A percentile compares a stretch with the other conserved stretches of the same genome.
Conservation (phyloP, 2,797 vertebrate species). For the Eutrigla gurnardus region DNA sequence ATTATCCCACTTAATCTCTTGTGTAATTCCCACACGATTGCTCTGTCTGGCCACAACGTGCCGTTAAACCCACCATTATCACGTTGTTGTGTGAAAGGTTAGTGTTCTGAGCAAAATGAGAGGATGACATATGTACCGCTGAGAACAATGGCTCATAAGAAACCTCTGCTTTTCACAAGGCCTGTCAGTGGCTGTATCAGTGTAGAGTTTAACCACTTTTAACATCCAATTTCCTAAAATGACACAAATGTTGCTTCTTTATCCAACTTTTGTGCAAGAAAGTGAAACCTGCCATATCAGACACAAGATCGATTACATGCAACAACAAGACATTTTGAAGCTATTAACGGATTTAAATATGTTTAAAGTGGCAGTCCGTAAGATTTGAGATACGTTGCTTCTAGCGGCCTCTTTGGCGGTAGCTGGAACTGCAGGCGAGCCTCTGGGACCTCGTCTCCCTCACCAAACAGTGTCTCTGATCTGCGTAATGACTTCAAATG, state of each 20-base stretch:
- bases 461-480: too few relatives aligned
- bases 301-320: too few relatives aligned
- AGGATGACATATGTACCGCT: conserved; percentile 51
- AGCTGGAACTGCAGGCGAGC: too few relatives aligned
- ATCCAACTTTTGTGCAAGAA: neutral
- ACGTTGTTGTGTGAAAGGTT: conserved; percentile 65
- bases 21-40: conserved; percentile 52
- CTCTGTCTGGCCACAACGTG: conserved; percentile 38
- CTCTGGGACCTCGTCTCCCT: too few relatives aligned
- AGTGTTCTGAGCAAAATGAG: conserved; percentile 75
- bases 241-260: neutral
- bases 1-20: conserved; percentile 69
- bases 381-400: too few relatives aligned
- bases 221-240: neutral
- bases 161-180: conserved; percentile 68
- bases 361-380: too few relatives aligned
- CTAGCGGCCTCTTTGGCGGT: too few relatives aligned
- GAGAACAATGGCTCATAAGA: conserved; percentile 51
- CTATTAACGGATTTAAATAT: too few relatives aligned
- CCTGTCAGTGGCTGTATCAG: conserved; percentile 45
- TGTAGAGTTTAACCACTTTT: conserved; percentile 25
- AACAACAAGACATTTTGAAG: too few relatives aligned
- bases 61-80: conserved; percentile 76
- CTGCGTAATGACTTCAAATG: too few relatives aligned
- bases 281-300: too few relatives aligned